These are phyloP conservation scores for Agrypnia vestita DNA, from an alignment of 1,140 invertebrate genomes.

Conservation along the genomic window DNA sequence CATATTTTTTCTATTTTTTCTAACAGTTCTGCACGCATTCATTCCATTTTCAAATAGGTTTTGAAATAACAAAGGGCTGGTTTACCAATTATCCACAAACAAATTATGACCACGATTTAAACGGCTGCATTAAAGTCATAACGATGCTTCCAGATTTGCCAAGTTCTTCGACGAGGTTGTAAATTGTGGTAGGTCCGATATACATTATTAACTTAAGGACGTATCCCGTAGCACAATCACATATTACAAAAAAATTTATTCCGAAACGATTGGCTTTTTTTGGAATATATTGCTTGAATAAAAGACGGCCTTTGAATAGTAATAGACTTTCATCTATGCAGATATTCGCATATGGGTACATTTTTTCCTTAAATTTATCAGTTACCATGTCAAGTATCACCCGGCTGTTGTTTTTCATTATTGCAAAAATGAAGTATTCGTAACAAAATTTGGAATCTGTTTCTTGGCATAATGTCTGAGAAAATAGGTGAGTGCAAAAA, in stretches of 20 bases:
- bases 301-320: slow-evolving; percentile 61
- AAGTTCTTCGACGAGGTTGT: slow-evolving; percentile 48
- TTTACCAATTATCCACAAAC: slow-evolving; percentile 63
- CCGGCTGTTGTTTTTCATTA: neutral
- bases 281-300: slow-evolving; percentile 62
- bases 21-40: slow-evolving; percentile 62
- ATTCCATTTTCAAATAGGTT: slow-evolving; percentile 60
- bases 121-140: slow-evolving; percentile 59
- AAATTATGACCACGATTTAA: slow-evolving; percentile 61
- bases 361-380: slow-evolving; percentile 16
- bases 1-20: slow-evolving; percentile 60
- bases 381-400: neutral
- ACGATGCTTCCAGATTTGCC: slow-evolving; percentile 62
- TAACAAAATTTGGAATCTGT: slow-evolving; percentile 1
- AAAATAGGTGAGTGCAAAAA: too few species aligned
- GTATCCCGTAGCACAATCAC: slow-evolving; percentile 63
- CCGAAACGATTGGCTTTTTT: slow-evolving; percentile 62
- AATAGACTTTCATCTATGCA: slow-evolving; percentile 62
- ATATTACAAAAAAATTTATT: slow-evolving; percentile 62
- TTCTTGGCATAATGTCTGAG: neutral
- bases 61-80: slow-evolving; percentile 58
- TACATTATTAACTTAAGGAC: slow-evolving; percentile 65
- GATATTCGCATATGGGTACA: slow-evolving; percentile 50
- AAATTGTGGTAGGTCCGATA: slow-evolving; percentile 58
- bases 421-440: neutral